These are phyloP conservation scores for Alviniconcha marisindica DNA, from an alignment of 1,140 invertebrate genomes.

Conservation along the genomic window DNA sequence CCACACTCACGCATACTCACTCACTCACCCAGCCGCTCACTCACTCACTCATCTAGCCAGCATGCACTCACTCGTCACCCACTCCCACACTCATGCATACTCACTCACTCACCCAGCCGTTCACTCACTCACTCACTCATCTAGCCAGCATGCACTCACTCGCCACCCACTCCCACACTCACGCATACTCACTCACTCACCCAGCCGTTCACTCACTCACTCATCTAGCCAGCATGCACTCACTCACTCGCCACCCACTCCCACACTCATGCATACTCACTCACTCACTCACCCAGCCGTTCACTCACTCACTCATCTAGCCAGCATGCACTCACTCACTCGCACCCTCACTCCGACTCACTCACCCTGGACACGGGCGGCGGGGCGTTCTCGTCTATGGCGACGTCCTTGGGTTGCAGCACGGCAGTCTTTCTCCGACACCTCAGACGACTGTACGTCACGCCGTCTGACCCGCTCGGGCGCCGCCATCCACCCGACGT, in stretches of 20 bases:
- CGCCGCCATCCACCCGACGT: not conserved
- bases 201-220: not conserved
- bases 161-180: not conserved
- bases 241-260: not conserved
- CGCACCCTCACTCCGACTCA: not conserved
- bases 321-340: not conserved
- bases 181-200: not conserved
- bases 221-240: too few species aligned
- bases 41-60: too few species aligned
- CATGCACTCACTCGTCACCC: too few species aligned
- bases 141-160: too few species aligned
- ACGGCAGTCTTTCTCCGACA: not conserved
- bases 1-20: too few species aligned
- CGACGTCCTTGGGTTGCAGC: not conserved
- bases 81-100: not conserved
- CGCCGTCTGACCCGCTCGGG: not conserved
- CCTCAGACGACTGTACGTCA: not conserved
- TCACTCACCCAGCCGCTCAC: too few species aligned
- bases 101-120: not conserved
- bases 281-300: not conserved
- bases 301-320: not conserved
- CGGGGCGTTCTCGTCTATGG: not conserved
- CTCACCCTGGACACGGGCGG: conserved; percentile 33
- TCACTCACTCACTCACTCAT: not conserved
- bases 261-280: not conserved